Base-by-base conservation (phyloP, 2,113 vertebrate genomes). In the Noctilio leporinus region DNA sequence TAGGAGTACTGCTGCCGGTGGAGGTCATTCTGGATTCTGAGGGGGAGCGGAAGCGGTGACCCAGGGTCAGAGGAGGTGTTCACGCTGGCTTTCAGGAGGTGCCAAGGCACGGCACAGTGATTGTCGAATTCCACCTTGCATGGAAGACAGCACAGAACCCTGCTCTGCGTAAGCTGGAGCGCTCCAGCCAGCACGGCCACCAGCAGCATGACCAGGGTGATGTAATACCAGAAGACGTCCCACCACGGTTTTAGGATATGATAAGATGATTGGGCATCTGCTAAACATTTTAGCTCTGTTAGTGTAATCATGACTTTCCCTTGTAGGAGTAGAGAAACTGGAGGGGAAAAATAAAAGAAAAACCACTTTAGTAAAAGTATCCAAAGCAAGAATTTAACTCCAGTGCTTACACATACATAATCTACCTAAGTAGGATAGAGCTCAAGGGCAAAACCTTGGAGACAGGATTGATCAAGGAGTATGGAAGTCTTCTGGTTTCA, bases 151-250 rank as follows among this genome's bases (percentile, higher is more conserved):
- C 98, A 98, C 86, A 99, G 95, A 89, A 99, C 98, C 97, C 98
- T 98, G 97, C 97, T 98, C 96, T 98, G 98, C 30, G 98, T 98
- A 2, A 99, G 97, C 97, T 99, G 99, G 88, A 99, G 98, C 1
- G 99, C 98, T 49, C 98, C 98, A 1, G 98, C 98, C 0, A 99
- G 98, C 87, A 98, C 98, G 2, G 98, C 98, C 72, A 99, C 98
- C 97, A 99, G 97, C 97, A 99, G 98, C 99, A 99, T 99, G 97
- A 99, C 98, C 97, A 99, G 98, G 92, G 98, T 98, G 97, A 99
- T 98, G 95, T 99, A 99, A 98, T 99, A 99, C 98, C 98, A 99
- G 97, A 99, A 98, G 96, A 99, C 98, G 38, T 99, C 98, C 98
- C 98, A 99, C 99, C 98, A 99, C 9, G 98, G 99, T 92, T 98